phyloP scores from a whole-genome alignment of 2,113 vertebrate genomes.

The Cettia cetti region DNA sequence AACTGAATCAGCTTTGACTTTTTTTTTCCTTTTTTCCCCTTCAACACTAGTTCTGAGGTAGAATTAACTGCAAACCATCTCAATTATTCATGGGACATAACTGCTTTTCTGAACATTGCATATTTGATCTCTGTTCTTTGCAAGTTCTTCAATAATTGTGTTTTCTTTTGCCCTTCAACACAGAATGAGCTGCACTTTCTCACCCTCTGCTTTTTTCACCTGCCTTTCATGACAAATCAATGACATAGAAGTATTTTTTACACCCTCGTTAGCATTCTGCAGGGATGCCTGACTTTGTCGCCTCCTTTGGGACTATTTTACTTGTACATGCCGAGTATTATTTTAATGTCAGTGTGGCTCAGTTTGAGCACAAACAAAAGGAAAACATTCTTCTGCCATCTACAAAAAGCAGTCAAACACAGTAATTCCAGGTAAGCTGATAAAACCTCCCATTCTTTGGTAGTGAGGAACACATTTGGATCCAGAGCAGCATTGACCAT shows the following conservation, averaged over 20 bases:
- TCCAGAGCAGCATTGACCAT: background rate
- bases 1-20: background rate
- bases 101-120: background rate
- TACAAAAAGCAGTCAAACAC: background rate
- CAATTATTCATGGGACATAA: background rate
- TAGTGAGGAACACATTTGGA: background rate
- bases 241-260: background rate
- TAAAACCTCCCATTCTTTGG: background rate
- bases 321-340: background rate
- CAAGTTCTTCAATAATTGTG: background rate
- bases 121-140: background rate
- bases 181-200: background rate
- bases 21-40: background rate
- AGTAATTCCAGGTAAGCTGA: background rate
- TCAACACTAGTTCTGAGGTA: background rate
- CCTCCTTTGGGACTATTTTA: background rate
- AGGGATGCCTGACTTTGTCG: background rate
- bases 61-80: slow-evolving; percentile 11
- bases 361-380: background rate
- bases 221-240: background rate
- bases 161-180: slow-evolving; percentile 16
- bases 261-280: background rate
- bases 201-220: background rate
- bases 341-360: background rate
- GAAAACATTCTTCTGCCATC: background rate